Percentiles rank a stretch among this genome's conserved stretches.
These are phyloP conservation scores for Channa maculata DNA, from an alignment of 2,113 vertebrate genomes.

Conservation along the genomic window DNA sequence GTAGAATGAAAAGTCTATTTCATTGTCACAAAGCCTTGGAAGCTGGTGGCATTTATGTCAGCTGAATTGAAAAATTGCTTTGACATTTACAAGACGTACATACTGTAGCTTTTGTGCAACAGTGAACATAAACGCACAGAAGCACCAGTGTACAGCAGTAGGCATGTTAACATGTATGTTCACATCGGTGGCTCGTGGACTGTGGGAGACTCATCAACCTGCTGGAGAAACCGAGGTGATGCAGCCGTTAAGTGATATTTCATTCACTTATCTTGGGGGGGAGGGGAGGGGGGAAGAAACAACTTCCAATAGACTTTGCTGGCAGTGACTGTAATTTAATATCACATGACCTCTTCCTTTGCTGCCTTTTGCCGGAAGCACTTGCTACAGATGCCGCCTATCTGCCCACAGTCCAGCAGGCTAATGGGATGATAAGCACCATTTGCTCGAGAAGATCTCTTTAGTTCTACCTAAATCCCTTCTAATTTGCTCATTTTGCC, in stretches of 20 bases:
- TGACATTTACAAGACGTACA: constrained; percentile 56
- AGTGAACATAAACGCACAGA: neutral
- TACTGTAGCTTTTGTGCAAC: constrained; percentile 17
- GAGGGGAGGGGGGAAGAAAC: neutral
- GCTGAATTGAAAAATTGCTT: constrained; percentile 44
- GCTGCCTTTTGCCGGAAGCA: constrained; percentile 14
- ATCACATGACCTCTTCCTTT: constrained; percentile 17
- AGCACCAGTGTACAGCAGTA: neutral
- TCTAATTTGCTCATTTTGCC: constrained; percentile 57
- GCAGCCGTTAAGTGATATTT: constrained; percentile 1
- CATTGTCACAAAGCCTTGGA: neutral
- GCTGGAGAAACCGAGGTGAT: neutral
- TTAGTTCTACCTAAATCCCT: constrained; percentile 62
- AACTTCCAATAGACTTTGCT: constrained; percentile 7
- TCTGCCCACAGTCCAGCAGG: constrained; percentile 43
- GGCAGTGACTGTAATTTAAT: constrained; percentile 32
- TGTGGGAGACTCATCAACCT: neutral
- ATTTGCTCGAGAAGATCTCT: constrained; percentile 62
- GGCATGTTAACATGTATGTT: constrained; percentile 16
- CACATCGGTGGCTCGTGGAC: neutral
- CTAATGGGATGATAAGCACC: constrained; percentile 67
- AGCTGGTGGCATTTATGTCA: constrained; percentile 50
- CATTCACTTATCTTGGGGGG: neutral
- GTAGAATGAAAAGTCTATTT: neutral
- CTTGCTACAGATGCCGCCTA: constrained; percentile 32